Evolutionary conservation across 1,140 invertebrate genomes (phyloP), one percentile per base, ranked within the genome.

Genomic region (Drosophila obscura): DNA sequence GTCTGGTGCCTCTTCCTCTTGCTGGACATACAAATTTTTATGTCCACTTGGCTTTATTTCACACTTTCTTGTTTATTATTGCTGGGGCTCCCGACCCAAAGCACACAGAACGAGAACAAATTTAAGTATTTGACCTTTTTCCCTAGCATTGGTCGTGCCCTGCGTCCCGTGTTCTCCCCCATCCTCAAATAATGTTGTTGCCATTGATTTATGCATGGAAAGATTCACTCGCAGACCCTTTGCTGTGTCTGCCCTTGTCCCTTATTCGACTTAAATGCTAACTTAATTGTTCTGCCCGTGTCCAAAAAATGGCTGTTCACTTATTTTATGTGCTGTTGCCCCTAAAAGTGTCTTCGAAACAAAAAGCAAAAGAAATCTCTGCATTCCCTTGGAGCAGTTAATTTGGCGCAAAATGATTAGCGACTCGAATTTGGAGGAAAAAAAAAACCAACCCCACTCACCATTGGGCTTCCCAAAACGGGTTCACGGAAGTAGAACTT

Each of bases 11-110:
- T 41, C n/a, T 73, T 57, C 59, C 45, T 60, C 53, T 49, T 56
- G 48, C 48, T 74, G 58, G 61, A 39, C 65, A 82, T 83, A 76
- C 82, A 88, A 88, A 88, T 87, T 87, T 88, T 55, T 82, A 87
- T 87, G 78, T 78, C 65, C 82, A 87, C 79, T 87, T 88, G 75
- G 83, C 75, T 88, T 87, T 87, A 87, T 88, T 87, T 87, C 83
- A 88, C 83, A 87, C 83, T 88, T 87, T 87, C 79, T 83, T 87
- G 83, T 88, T 88, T 83, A 88, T 88, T 87, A 87, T 79, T 82
- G 83, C 83, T 72, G 53, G 58, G 52, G 63, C 63, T 59, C 39
- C 41, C 61, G 53, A 48, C 49, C 45, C 60, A 53, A 67, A 63
- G 31, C 71, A 75, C 52, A 73, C 41, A 49, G 52, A 44, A 44